phyloP scores from a whole-genome alignment of 1,140 invertebrate genomes.

The Diuraphis noxia region DNA sequence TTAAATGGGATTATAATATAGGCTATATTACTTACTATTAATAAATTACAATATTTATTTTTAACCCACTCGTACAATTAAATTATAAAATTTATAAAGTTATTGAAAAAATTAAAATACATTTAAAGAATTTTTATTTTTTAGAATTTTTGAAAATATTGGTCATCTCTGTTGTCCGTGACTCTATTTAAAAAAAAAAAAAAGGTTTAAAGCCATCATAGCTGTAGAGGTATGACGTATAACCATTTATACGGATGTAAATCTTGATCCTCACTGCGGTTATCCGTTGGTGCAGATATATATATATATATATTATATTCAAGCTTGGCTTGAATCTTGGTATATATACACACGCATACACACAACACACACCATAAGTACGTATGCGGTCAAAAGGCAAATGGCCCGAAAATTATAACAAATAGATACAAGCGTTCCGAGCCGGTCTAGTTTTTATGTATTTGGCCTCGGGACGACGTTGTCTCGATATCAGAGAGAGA shows the following conservation, averaged over 20 bases:
- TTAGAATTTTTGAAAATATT: neutral
- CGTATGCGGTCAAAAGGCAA: neutral
- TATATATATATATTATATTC: neutral
- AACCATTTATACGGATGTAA: neutral
- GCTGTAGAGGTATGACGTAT: neutral
- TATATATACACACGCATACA: neutral
- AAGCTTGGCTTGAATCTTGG: neutral
- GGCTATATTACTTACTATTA: too few relatives aligned
- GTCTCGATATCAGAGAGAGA: neutral
- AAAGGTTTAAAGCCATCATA: neutral
- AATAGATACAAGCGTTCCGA: neutral
- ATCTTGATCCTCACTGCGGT: neutral
- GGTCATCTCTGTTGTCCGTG: neutral
- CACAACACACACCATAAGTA: neutral
- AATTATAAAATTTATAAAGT: too few relatives aligned
- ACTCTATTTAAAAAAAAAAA: too few relatives aligned
- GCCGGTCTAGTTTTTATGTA: neutral
- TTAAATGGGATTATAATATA: too few relatives aligned
- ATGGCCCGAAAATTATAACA: slow-evolving; percentile 21
- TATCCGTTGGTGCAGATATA: neutral
- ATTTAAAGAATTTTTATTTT: too few relatives aligned
- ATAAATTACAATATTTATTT: too few relatives aligned
- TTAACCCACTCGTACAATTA: too few relatives aligned
- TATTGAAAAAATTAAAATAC: too few relatives aligned
- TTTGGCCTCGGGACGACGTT: neutral